These are phyloP conservation scores for Palythoa grandis DNA, from an alignment of 92 coral and sea anemone species.

Conservation along the genomic window DNA sequence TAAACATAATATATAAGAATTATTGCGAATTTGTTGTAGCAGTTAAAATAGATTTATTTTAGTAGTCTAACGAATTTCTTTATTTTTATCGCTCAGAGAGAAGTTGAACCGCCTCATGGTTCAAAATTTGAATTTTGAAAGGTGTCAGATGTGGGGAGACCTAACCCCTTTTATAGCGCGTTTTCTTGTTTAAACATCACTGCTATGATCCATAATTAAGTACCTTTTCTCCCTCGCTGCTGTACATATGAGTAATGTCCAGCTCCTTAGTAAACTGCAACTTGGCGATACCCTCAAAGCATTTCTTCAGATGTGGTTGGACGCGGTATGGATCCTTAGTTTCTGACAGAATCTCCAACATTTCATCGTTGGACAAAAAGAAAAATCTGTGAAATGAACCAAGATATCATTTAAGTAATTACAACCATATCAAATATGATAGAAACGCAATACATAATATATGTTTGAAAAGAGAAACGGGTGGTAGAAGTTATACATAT, in stretches of 20 bases:
- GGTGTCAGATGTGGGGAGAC: too few relatives aligned
- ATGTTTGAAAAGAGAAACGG: not conserved
- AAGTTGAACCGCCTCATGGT: too few relatives aligned
- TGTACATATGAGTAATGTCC: slow-evolving; percentile 95
- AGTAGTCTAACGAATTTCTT: too few relatives aligned
- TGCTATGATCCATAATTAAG: not conserved
- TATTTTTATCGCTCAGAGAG: too few relatives aligned
- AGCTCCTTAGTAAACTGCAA: slow-evolving; percentile 88
- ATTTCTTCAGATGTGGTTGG: slow-evolving; percentile 98
- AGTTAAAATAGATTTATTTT: too few relatives aligned
- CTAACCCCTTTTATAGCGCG: too few relatives aligned
- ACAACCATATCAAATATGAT: not conserved
- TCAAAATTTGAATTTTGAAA: too few relatives aligned
- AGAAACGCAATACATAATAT: not conserved
- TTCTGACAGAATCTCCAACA: slow-evolving; percentile 98
- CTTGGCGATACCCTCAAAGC: slow-evolving; percentile 98
- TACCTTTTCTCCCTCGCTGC: slow-evolving; percentile 99
- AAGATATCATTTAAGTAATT: not conserved
- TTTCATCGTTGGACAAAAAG: slow-evolving; percentile 97
- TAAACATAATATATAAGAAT: too few relatives aligned
- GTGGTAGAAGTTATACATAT: not conserved
- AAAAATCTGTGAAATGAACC: slow-evolving; percentile 72
- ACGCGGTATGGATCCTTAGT: slow-evolving; percentile 99
- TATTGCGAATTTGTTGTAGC: too few relatives aligned
- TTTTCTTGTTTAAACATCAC: too few relatives aligned